Evolutionary conservation across 2,888 invertebrate genomes (phyloP), one percentile per base, ranked within the genome.

Genomic region (Agrenia bidenticulata): DNA sequence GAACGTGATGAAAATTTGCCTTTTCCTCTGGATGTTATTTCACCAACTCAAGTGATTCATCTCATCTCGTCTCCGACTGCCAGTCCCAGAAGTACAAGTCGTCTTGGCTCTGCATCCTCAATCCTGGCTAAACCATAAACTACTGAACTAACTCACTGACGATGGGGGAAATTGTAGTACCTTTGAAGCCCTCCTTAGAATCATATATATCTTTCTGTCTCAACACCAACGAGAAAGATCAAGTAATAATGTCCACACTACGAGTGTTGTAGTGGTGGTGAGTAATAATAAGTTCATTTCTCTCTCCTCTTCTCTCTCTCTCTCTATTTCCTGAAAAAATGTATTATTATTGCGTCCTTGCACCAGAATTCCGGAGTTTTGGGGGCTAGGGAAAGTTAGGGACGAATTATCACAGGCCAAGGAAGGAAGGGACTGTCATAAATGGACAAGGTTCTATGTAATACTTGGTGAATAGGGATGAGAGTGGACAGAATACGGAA

Each of bases 1-100:
- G 70, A 70, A 70, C 70, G 70, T 70, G 70, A 70, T 67, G 64
- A 67, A 67, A 66, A 67, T 66, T 69, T 58, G 49, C 57, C 51
- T 55, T 45, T 62, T 27, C 45, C 61, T 61, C 45, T 32, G 11
- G 21, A 49, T 56, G 37, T 63, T 63, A 63, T 63, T 63, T 57
- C 57, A 63, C 57, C 24, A 57, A 63, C 9, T 59, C 49, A 13
- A 53, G 54, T 64, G 64, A 64, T 64, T 64, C 64, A 64, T 60
- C 50, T 60, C 61, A 60, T 60, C 60, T 64, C 64, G 60, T 60
- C 50, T 60, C 61, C 17, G 2, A 51, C 23, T 24, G 24, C 19
- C 51, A 15, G 45, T n/a, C n/a, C n/a, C n/a, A n/a, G n/a, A n/a
- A n/a, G n/a, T n/a, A n/a, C n/a, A n/a, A n/a, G n/a, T n/a, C n/a